phyloP scores from a whole-genome alignment of 2,888 invertebrate genomes.

The Carterocephalus palaemon region DNA sequence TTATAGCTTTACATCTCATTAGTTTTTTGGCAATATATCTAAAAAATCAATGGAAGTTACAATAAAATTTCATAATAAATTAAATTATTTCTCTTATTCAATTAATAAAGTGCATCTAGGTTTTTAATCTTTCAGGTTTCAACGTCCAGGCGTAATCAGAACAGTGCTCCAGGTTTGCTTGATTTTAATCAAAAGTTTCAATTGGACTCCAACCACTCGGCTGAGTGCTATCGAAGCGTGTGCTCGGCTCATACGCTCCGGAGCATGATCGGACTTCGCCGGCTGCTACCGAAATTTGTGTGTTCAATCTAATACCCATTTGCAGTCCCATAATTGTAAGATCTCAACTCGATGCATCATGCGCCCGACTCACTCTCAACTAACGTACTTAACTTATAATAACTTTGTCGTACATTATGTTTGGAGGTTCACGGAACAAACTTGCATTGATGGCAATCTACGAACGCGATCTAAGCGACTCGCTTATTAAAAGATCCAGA shows the following conservation, averaged over 20 bases:
- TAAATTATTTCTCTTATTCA: no score
- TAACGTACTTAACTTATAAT: slow-evolving; percentile 58
- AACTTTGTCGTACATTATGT: slow-evolving; percentile 48
- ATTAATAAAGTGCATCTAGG: no score
- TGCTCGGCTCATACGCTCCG: slow-evolving; percentile 41
- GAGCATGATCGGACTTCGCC: slow-evolving; percentile 61
- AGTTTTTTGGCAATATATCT: no score
- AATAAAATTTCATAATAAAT: no score
- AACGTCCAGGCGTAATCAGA: slow-evolving; percentile 54
- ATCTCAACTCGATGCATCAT: slow-evolving; percentile 44
- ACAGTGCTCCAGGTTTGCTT: slow-evolving; percentile 64
- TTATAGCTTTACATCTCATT: no score
- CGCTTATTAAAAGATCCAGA: slow-evolving; percentile 5
- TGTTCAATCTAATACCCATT: slow-evolving; percentile 68
- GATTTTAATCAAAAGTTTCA: slow-evolving; percentile 79
- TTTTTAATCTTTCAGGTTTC: no score
- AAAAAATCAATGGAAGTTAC: no score
- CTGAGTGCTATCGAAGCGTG: slow-evolving; percentile 56
- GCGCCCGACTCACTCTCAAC: slow-evolving; percentile 36
- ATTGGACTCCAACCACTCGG: slow-evolving; percentile 65
- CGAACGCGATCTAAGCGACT: neutral
- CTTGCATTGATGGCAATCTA: slow-evolving; percentile 33
- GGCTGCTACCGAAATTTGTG: slow-evolving; percentile 58
- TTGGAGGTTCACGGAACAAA: slow-evolving; percentile 32
- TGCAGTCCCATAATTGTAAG: slow-evolving; percentile 64